phyloP scores from a whole-genome alignment of 2,888 invertebrate genomes.

The Cancer borealis region DNA sequence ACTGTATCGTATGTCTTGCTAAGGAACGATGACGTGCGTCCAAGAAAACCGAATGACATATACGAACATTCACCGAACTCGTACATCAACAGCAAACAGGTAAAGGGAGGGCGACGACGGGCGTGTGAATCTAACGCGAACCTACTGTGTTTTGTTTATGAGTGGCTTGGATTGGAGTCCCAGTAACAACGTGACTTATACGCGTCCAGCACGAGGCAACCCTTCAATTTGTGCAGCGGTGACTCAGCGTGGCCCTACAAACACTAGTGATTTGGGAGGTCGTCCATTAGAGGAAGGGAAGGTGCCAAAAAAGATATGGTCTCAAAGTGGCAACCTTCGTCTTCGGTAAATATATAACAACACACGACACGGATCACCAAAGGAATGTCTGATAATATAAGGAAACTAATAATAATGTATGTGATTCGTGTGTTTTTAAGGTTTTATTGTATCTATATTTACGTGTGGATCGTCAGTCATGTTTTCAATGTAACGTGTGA shows the following conservation, averaged over 20 bases:
- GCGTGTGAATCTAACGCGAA: not conserved
- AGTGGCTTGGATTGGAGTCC: not conserved
- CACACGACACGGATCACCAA: not conserved
- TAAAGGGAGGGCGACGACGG: not conserved
- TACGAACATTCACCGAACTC: not conserved
- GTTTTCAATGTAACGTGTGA: too few relatives aligned
- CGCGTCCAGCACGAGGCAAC: not conserved
- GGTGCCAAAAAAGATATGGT: not conserved
- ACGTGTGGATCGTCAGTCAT: not conserved
- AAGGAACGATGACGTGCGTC: not conserved
- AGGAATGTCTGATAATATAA: not conserved
- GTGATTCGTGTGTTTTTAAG: not conserved
- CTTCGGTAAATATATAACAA: not conserved
- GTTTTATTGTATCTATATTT: not conserved
- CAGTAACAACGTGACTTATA: not conserved
- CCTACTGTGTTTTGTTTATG: not conserved
- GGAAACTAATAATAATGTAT: not conserved
- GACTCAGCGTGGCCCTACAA: not conserved
- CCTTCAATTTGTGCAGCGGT: constrained; percentile 10
- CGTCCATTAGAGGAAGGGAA: not conserved
- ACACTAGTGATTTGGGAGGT: not conserved
- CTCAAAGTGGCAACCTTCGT: not conserved
- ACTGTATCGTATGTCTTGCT: not conserved
- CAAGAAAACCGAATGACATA: not conserved
- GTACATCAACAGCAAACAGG: not conserved